A percentile compares a stretch with the other conserved stretches of the same genome.
phyloP scores from a whole-genome alignment of 2,888 invertebrate genomes.

The Lutraria lutraria region DNA sequence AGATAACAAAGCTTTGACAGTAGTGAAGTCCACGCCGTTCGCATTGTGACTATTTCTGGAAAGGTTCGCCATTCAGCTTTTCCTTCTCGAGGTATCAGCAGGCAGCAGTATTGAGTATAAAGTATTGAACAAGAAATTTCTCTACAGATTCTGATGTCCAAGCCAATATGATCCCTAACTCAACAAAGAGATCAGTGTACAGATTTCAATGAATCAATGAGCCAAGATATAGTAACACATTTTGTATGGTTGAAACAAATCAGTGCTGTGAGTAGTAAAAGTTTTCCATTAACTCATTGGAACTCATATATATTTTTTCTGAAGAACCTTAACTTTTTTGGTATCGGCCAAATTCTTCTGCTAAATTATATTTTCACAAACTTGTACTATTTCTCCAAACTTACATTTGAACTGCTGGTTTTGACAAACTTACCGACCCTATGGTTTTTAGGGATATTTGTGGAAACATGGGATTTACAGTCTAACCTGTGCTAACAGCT shows the following conservation, averaged over 20 bases:
- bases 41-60: background rate
- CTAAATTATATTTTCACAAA: too few relatives aligned
- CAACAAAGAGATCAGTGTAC: background rate
- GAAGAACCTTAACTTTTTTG: too few relatives aligned
- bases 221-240: slow-evolving; percentile 1
- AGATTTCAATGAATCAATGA: slow-evolving; percentile 22
- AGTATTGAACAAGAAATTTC: slow-evolving; percentile 13
- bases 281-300: too few relatives aligned
- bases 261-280: background rate
- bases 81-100: background rate
- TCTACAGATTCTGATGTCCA: slow-evolving; percentile 20
- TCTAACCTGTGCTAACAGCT: too few relatives aligned
- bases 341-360: too few relatives aligned
- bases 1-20: background rate
- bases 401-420: too few relatives aligned
- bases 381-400: too few relatives aligned
- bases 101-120: slow-evolving; percentile 7
- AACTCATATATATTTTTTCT: too few relatives aligned
- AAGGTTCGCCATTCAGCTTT: slow-evolving; percentile 6
- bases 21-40: background rate
- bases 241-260: background rate
- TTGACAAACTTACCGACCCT: too few relatives aligned
- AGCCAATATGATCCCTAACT: slow-evolving; percentile 2
- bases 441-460: too few relatives aligned
- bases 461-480: too few relatives aligned